A percentile compares a stretch with the other conserved stretches of the same genome.
These are phyloP conservation scores for Prunella fulvescens DNA, from an alignment of 2,113 vertebrate genomes.

Conservation along the genomic window DNA sequence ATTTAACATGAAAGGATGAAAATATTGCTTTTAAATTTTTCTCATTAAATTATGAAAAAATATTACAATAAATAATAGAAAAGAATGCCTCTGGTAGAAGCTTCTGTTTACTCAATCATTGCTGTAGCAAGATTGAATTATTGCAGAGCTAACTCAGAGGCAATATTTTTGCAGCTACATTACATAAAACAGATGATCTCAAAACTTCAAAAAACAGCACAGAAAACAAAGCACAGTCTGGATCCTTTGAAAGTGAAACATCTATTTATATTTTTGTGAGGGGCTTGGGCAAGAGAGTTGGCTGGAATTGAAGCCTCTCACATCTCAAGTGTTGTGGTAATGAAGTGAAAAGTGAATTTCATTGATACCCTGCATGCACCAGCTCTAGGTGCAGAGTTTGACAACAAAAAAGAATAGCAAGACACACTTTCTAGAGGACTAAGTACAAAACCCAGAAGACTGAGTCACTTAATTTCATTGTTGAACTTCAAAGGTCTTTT, in stretches of 20 bases:
- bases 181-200: conserved; percentile 68
- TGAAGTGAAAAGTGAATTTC: conserved; percentile 31
- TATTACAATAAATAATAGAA: conserved; percentile 76
- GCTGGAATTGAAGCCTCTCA: conserved; percentile 21
- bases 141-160: conserved; percentile 61
- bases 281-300: not conserved
- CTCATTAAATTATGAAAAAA: conserved; percentile 75
- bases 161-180: conserved; percentile 66
- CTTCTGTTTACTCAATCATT: conserved; percentile 76
- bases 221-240: conserved; percentile 10
- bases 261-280: conserved; percentile 16
- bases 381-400: too few relatives aligned
- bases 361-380: not conserved
- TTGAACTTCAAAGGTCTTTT: conserved; percentile 24
- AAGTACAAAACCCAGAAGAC: not conserved
- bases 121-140: conserved; percentile 66
- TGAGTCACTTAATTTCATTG: not conserved
- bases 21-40: conserved; percentile 76
- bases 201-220: conserved; percentile 47
- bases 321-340: conserved; percentile 4
- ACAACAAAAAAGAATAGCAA: not conserved
- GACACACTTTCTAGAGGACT: not conserved
- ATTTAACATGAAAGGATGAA: conserved; percentile 80
- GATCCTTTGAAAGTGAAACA: conserved; percentile 67
- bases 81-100: conserved; percentile 72